These are phyloP conservation scores for Spea hammondii DNA, from an alignment of 2,797 vertebrate genomes.

Conservation along the genomic window DNA sequence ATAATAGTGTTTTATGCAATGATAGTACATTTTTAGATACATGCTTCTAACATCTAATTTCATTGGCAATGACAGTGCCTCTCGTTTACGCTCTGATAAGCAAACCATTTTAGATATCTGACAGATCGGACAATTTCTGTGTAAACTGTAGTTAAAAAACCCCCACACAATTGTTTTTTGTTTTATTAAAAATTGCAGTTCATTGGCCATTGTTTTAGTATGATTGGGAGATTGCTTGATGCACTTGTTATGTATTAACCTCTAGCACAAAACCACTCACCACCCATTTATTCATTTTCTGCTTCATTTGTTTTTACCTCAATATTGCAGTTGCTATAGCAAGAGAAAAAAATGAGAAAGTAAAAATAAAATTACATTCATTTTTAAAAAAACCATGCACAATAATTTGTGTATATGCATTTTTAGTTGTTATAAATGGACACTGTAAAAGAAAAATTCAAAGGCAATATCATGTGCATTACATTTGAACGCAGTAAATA, in stretches of 20 bases:
- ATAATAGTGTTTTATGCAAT: background rate
- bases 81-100: constrained; percentile 35
- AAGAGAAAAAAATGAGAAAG: background rate
- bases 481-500: too few relatives aligned
- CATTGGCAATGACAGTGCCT: constrained; percentile 39
- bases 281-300: constrained; percentile 31
- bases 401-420: too few relatives aligned
- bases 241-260: constrained; percentile 37
- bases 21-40: constrained; percentile 25
- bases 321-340: background rate
- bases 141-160: constrained; percentile 33
- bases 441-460: too few relatives aligned
- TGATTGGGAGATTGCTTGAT: constrained; percentile 36
- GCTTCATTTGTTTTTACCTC: constrained; percentile 33
- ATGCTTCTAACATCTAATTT: constrained; percentile 44
- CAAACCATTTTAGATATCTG: constrained; percentile 40
- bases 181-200: constrained; percentile 38
- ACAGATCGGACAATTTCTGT: constrained; percentile 44
- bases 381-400: background rate
- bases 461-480: too few relatives aligned
- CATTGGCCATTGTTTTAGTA: constrained; percentile 33
- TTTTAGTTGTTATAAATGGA: too few relatives aligned
- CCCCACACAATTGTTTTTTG: constrained; percentile 25
- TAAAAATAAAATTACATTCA: background rate
- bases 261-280: constrained; percentile 15